These are phyloP conservation scores for Mus musculus DNA, from an alignment of 2,113 vertebrate genomes.

Conservation along the genomic window GRCm39 chr7:67527501-67528000, in stretches of 20 bases:
- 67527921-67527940: slow-evolving; percentile 43
- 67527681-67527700: neutral
- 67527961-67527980: neutral
- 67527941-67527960: slow-evolving; percentile 19
- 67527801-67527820: neutral
- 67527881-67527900: neutral
- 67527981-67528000: neutral
- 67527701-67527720: neutral
- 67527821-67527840: neutral
- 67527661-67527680: neutral
- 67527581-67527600: neutral
- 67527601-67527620: neutral
- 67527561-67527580: neutral
- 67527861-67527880: neutral
- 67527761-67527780: neutral
- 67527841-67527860: neutral
- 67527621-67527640: neutral
- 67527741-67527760: neutral
- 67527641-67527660: neutral
- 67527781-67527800: neutral
- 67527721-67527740: neutral
- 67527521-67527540: neutral
- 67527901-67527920: neutral
- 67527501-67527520: neutral
- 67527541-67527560: neutral